Conservation (phyloP, 2,113 vertebrate species). For the Tringa solitaria region DNA sequence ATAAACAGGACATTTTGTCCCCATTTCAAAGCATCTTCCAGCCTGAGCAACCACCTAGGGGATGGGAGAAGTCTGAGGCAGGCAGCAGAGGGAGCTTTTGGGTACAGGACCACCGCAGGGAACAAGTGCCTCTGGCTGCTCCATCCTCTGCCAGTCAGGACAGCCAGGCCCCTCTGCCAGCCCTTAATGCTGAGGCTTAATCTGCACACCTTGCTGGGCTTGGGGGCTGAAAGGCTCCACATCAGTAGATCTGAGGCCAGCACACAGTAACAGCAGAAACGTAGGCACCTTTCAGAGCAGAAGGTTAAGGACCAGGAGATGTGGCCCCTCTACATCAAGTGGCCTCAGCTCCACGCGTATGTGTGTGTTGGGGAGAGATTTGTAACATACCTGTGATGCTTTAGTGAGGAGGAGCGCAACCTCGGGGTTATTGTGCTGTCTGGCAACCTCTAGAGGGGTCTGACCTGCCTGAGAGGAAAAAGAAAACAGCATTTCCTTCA, state of each 20-base stretch:
- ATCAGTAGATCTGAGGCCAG: background rate
- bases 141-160: background rate
- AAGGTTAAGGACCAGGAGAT: background rate
- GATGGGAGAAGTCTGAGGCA: background rate
- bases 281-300: background rate
- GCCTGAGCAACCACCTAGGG: background rate
- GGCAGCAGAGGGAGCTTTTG: background rate
- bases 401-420: conserved; percentile 93
- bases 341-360: background rate
- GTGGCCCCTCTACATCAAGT: background rate
- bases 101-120: background rate
- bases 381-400: conserved; percentile 85
- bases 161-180: background rate
- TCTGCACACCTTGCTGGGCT: background rate
- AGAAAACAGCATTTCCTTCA: background rate
- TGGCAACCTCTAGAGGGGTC: conserved; percentile 89
- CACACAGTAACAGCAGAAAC: background rate
- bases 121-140: background rate
- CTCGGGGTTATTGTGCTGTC: conserved; percentile 89
- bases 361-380: background rate
- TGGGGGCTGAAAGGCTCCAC: background rate
- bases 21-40: background rate
- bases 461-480: conserved; percentile 81
- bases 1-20: background rate
- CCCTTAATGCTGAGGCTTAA: background rate